Evolutionary conservation across 1,140 invertebrate genomes (phyloP).

Genomic region (Drosophila bifasciata): DNA sequence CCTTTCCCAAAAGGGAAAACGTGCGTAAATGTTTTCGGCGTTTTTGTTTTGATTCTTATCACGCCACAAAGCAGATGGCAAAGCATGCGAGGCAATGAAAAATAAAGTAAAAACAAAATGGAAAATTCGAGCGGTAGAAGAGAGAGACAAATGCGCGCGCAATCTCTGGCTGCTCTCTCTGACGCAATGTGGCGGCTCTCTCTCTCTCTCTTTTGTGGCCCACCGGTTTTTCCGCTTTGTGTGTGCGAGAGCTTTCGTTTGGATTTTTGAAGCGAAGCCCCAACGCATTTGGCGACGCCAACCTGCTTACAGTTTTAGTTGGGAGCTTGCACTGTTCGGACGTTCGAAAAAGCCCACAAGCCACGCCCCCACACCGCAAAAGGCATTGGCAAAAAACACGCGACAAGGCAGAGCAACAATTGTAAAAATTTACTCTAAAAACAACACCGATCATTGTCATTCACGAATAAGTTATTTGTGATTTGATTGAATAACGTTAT

Average conservation of each 20-base stretch:
- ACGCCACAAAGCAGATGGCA: slow-evolving; percentile 53
- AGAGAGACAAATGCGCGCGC: slow-evolving; percentile 35
- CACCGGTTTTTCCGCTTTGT: slow-evolving; percentile 28
- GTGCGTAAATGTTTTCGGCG: slow-evolving; percentile 61
- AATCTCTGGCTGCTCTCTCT: slow-evolving; percentile 14
- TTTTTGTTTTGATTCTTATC: slow-evolving; percentile 82
- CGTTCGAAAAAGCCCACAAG: slow-evolving; percentile 40
- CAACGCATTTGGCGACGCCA: slow-evolving; percentile 9
- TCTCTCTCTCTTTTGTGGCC: slow-evolving; percentile 6
- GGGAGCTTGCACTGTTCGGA: slow-evolving; percentile 52
- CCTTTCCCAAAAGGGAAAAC: slow-evolving; percentile 9
- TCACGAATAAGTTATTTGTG: slow-evolving; percentile 19
- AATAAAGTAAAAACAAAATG: slow-evolving; percentile 74
- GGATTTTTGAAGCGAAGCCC: slow-evolving; percentile 6
- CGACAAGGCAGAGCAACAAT: slow-evolving; percentile 38
- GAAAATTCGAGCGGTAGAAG: slow-evolving; percentile 56
- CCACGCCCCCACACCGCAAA: slow-evolving; percentile 36
- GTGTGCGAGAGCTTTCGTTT: slow-evolving; percentile 43
- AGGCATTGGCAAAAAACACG: slow-evolving; percentile 46
- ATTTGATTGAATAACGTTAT: not conserved
- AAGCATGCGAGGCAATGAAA: slow-evolving; percentile 60
- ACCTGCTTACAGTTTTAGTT: slow-evolving; percentile 23
- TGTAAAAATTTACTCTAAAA: slow-evolving; percentile 2
- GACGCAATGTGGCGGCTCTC: no score
- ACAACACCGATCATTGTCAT: slow-evolving; percentile 1